Conservation (phyloP, 2,797 vertebrate genomes). For the Halcyon badia region DNA sequence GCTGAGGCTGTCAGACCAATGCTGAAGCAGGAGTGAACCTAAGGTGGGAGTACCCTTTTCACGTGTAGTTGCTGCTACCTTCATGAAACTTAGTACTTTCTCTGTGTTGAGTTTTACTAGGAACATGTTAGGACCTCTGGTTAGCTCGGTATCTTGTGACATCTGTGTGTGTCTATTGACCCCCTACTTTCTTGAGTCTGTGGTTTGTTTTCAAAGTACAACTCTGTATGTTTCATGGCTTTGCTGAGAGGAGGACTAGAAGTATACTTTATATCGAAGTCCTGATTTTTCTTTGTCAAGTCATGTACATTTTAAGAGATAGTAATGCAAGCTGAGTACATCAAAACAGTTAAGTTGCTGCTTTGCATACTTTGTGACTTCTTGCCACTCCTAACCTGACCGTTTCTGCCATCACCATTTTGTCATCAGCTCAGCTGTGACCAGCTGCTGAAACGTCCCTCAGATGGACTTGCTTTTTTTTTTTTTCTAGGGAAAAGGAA, state of each 20-base stretch:
- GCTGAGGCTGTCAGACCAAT: background rate
- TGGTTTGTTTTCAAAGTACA: conserved; percentile 41
- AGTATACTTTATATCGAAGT: background rate
- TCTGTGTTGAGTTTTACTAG: background rate
- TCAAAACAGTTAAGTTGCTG: background rate
- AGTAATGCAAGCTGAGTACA: background rate
- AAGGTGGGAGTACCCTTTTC: background rate
- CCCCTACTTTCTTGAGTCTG: conserved; percentile 56
- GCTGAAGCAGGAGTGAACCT: background rate
- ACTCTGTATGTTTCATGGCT: background rate
- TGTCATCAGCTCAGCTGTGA: background rate
- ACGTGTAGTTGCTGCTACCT: background rate
- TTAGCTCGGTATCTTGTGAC: background rate
- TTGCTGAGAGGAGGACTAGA: background rate
- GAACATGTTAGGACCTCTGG: background rate
- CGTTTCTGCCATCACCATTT: background rate
- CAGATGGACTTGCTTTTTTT: background rate
- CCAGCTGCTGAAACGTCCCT: background rate
- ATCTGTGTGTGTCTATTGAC: background rate
- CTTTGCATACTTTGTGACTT: background rate
- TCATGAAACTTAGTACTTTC: background rate
- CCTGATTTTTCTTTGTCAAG: background rate
- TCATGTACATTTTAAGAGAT: background rate
- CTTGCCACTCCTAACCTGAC: background rate
- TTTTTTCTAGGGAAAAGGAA: background rate